These are phyloP conservation scores for Phalacrocorax brasilianus DNA, from an alignment of 2,113 vertebrate genomes.

Conservation along the genomic window DNA sequence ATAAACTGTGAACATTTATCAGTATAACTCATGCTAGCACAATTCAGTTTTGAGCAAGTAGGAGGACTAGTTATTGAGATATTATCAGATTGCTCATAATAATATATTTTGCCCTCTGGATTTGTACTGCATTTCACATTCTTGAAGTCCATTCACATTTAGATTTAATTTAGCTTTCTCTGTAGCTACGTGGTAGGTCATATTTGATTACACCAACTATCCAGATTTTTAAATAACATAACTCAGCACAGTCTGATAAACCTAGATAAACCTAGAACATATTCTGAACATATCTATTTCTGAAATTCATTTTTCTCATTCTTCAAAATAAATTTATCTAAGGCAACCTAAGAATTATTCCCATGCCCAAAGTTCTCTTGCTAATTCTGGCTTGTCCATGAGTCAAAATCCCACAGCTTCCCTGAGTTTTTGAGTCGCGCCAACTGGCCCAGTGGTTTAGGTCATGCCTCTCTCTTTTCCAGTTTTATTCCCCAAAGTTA, in stretches of 20 bases:
- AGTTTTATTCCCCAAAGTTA: neutral
- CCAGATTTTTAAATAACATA: neutral
- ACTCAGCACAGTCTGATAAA: neutral
- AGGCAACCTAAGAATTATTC: neutral
- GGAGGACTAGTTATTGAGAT: neutral
- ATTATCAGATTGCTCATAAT: neutral
- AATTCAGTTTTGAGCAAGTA: neutral
- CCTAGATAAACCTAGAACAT: neutral
- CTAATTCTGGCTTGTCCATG: neutral
- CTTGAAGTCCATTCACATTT: neutral
- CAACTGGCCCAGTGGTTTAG: accelerated
- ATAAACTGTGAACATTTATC: neutral
- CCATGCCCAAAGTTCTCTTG: neutral
- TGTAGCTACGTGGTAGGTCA: neutral
- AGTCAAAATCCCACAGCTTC: neutral
- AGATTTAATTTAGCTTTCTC: neutral
- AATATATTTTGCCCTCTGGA: neutral
- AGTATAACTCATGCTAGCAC: neutral
- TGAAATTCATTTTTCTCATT: neutral
- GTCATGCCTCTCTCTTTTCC: neutral
- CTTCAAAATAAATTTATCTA: neutral
- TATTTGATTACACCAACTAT: neutral
- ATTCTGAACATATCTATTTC: neutral
- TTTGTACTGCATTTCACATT: neutral
- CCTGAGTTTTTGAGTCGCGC: neutral